Evolutionary conservation across 2,888 invertebrate genomes (phyloP).

Genomic region (Crepidodera aurea): DNA sequence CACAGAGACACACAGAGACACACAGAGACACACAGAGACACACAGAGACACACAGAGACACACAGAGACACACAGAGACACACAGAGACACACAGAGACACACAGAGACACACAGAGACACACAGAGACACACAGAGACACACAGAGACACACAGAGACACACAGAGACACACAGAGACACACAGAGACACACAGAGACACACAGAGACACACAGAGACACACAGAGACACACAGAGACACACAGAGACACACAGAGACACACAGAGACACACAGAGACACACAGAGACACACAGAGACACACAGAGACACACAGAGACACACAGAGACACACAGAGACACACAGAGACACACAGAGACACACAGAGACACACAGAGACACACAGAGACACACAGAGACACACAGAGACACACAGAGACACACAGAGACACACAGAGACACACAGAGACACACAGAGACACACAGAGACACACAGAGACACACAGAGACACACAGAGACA

Average conservation of each 20-base stretch:
- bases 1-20: not conserved
- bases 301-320: too few relatives aligned
- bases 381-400: not conserved
- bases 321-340: not conserved
- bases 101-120: too few relatives aligned
- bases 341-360: not conserved
- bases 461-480: not conserved
- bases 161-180: too few relatives aligned
- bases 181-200: too few relatives aligned
- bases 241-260: too few relatives aligned
- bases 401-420: not conserved
- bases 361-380: not conserved
- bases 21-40: not conserved
- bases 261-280: too few relatives aligned
- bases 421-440: not conserved
- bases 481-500: not conserved
- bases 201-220: too few relatives aligned
- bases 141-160: too few relatives aligned
- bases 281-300: too few relatives aligned
- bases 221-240: too few relatives aligned
- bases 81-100: not conserved
- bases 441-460: not conserved
- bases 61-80: not conserved
- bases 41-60: not conserved
- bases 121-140: too few relatives aligned